phyloP scores from a whole-genome alignment of 2,888 invertebrate species.

The Hydriomena furcata region DNA sequence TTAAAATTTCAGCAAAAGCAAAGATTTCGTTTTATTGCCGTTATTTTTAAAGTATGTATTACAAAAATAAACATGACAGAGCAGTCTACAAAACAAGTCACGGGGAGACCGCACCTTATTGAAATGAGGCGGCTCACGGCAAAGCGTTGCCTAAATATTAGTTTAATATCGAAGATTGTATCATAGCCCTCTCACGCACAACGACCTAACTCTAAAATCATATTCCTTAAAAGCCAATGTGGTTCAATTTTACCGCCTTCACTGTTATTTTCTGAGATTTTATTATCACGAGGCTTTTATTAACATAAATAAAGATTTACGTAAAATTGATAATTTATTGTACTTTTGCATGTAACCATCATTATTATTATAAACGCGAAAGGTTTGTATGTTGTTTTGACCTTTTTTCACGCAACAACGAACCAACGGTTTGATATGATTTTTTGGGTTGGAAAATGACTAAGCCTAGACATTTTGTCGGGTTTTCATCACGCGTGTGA shows the following conservation, averaged over 20 bases:
- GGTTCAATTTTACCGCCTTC: slow-evolving; percentile 7
- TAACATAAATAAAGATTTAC: not conserved
- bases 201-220: slow-evolving; percentile 51
- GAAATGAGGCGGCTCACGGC: slow-evolving; percentile 79
- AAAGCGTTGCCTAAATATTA: slow-evolving; percentile 84
- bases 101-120: slow-evolving; percentile 69
- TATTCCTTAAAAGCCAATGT: slow-evolving; percentile 11
- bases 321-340: slow-evolving; percentile 7
- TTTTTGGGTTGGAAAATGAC: too few relatives aligned
- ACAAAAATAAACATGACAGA: slow-evolving; percentile 20
- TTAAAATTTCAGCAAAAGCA: too few relatives aligned
- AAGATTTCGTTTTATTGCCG: too few relatives aligned
- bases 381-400: too few relatives aligned
- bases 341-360: slow-evolving; percentile 2
- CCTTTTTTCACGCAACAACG: too few relatives aligned
- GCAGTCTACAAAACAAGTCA: slow-evolving; percentile 32
- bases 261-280: slow-evolving; percentile 8
- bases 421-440: too few relatives aligned
- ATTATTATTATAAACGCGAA: too few relatives aligned
- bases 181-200: slow-evolving; percentile 54
- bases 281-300: slow-evolving; percentile 10
- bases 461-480: too few relatives aligned
- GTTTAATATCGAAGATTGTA: slow-evolving; percentile 81
- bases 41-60: not conserved
- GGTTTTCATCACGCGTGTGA: too few relatives aligned